phyloP scores from a whole-genome alignment of 2,888 invertebrate genomes.

The Anorthoa munda region DNA sequence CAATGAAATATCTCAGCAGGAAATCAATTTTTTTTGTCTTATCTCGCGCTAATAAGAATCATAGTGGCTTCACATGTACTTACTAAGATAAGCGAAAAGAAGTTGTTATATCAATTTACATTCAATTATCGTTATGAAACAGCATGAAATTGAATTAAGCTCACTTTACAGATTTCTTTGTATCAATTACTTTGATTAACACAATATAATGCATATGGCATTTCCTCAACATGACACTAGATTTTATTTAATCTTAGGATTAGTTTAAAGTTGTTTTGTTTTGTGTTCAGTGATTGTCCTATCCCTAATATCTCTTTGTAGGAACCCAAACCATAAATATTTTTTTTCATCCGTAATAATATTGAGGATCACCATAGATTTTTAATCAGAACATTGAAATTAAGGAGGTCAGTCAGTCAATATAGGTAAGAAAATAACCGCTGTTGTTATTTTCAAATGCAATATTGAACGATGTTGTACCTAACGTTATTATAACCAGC shows the following conservation, averaged over 20 bases:
- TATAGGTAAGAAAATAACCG: too few relatives aligned
- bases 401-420: too few relatives aligned
- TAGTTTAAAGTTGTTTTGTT: neutral
- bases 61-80: neutral
- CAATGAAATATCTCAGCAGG: neutral
- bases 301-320: neutral
- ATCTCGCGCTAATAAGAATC: conserved; percentile 11
- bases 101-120: conserved; percentile 14
- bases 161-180: neutral
- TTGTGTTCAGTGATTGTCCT: neutral
- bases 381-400: too few relatives aligned
- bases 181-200: neutral
- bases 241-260: neutral
- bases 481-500: too few relatives aligned
- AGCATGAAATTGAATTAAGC: conserved; percentile 10
- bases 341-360: too few relatives aligned
- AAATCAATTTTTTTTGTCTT: too few relatives aligned
- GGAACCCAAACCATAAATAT: too few relatives aligned
- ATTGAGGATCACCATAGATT: too few relatives aligned
- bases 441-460: too few relatives aligned
- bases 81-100: conserved; percentile 15
- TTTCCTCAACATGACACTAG: neutral
- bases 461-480: too few relatives aligned
- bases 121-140: neutral
- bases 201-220: neutral